Base-by-base conservation (phyloP, 2,113 vertebrate genomes). In the Epinephelus lanceolatus region DNA sequence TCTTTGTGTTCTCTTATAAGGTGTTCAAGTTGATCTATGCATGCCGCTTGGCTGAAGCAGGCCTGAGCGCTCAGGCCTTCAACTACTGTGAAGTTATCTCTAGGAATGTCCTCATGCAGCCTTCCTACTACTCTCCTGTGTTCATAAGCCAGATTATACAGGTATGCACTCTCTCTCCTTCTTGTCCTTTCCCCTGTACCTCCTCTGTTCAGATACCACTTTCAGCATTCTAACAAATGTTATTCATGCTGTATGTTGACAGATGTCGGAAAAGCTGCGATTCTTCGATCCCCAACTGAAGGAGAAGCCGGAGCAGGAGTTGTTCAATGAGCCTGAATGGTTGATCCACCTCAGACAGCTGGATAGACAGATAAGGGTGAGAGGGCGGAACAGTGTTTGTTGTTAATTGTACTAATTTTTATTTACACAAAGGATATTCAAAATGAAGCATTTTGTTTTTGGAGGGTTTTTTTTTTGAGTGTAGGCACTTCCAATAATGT, bases 61-160 rank as follows among this genome's bases (percentile, higher is more conserved):
- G 98, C 2, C 96, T 99, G 0, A 95, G 97, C 27, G 96, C 97
- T 1, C 98, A 99, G 86, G 98, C 98, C 71, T 99, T 99, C 83
- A 98, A 99, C 84, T 99, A 99, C 86, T 99, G 98, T 47, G 98
- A 99, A 89, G 97, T 97, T n/a, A 97, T 99, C 51, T 96, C 98
- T n/a, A 96, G 87, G 88, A 94, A 93, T 12, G 62, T 99, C 76
- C 95, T 99, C n/a, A 81, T 56, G 21, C 95, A 95, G 66, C 97
- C 98, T 0, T 93, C 87, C 5, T 91, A 93, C 77, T 95, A 96
- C 66, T 99, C 98, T 0, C 94, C 95, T 0, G 95, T 98, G 66
- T 96, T 99, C 13, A 94, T 99, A 74, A 92, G 93, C 69, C 98
- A 99, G 89, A 94, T 99, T 13, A 95, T 96, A 10, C 96, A 99